Percentiles rank a stretch among this genome's conserved stretches.
Conservation (phyloP, 2,113 vertebrate genomes). For the Malurus elegans region DNA sequence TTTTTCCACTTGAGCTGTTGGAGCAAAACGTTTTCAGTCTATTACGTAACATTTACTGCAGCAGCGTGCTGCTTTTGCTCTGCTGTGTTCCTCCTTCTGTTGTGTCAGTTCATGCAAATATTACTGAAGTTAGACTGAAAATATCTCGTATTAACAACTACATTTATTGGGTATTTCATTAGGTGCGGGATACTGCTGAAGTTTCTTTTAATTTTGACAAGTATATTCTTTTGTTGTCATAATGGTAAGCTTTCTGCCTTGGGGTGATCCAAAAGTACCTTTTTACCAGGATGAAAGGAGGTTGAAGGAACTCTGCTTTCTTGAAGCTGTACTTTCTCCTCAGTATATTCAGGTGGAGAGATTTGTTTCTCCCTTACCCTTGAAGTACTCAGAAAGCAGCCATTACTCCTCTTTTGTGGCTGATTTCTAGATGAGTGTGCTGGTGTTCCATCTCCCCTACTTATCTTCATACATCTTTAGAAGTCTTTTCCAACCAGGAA, state of each 20-base stretch:
- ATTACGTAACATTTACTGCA: not conserved
- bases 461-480: not conserved
- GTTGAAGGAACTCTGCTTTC: not conserved
- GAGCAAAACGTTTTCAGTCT: not conserved
- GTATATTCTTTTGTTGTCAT: not conserved
- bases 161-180: not conserved
- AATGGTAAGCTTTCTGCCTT: not conserved
- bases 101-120: not conserved
- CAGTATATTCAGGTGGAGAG: not conserved
- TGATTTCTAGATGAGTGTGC: not conserved
- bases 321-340: not conserved
- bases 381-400: not conserved
- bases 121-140: not conserved
- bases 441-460: not conserved
- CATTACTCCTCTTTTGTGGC: not conserved
- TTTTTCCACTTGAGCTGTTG: constrained; percentile 2
- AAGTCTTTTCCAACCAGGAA: not conserved
- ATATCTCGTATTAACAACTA: not conserved
- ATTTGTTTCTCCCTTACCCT: not conserved
- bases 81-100: not conserved
- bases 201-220: not conserved
- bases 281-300: not conserved
- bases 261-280: not conserved
- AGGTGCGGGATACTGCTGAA: not conserved
- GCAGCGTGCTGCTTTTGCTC: not conserved